Evolutionary conservation across 2,113 vertebrate genomes (phyloP), one percentile per base, ranked within the genome.

Genomic region (Salminus brasiliensis): DNA sequence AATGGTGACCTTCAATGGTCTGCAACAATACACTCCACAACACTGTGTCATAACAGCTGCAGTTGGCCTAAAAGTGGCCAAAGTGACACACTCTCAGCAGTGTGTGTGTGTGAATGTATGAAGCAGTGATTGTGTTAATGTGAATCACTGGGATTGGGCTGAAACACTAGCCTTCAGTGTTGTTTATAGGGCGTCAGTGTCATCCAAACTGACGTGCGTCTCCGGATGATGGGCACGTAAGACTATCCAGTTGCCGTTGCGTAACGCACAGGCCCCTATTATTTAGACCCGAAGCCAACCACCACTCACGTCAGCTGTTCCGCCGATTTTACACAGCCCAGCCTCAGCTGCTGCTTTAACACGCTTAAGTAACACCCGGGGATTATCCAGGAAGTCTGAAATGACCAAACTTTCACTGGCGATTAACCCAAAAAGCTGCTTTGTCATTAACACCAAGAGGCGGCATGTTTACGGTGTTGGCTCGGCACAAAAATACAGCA

Each of bases 1-100:
- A 70, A 78, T 77, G 4, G 16, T 77, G 75, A 59, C 65, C 65
- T 77, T 77, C 62, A 68, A n/a, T 29, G 27, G 8, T 57, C 49
- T 21, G 12, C 39, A 78, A 78, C 66, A 69, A 69, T 78, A 69
- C 65, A 69, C 25, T 30, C 74, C 34, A 45, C 65, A 18, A 34
- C 53, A 69, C 41, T 77, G 27, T 68, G 52, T 68, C 34, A 9
- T 39, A 18, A 36, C 25, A 39, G 47, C 47, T 41, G 21, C 49
- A 29, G 32, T 67, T 55, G 41, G 65, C 16, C n/a, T 12, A 12
- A 27, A 43, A 68, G 55, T 12, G 32, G 21, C 30, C 30, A 75
- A 4, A 32, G 29, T 15, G 21, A 49, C 59, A 49, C 59, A 65
- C 27, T 32, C 21, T 62, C 62, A 66, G 21, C 52, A 18, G 4